Evolutionary conservation across 1,140 invertebrate genomes (phyloP), one percentile per base, ranked within the genome.

Genomic region (Samia ricini): DNA sequence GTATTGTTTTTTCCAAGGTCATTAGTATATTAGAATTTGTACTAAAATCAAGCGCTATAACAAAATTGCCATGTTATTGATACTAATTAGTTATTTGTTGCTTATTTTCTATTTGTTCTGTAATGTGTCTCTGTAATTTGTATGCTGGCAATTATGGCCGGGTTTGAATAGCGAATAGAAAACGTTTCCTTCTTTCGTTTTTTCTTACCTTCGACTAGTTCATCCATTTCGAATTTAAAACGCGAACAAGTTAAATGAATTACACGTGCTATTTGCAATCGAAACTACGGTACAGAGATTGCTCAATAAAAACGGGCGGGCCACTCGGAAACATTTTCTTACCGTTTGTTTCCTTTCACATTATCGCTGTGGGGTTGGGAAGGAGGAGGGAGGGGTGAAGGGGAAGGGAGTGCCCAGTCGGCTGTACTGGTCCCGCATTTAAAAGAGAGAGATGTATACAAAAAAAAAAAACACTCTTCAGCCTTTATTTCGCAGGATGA

Each of bases 401-500:
- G 84, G 85, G 85, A 77, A 81, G 83, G 83, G 79, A 74, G 81
- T 74, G 80, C 74, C 71, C 67, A 74, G 61, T 74, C 77, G 77
- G 70, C 76, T 79, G 87, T 83, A 88, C 87, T 83, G 79, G 83
- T 69, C 76, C 79, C 82, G 83, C 85, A 88, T 89, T 88, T 87
- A 83, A 88, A 89, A 89, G 81, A 81, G 84, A 89, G 81, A 81
- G 83, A 90, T 87, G 86, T 90, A n/a, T n/a, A n/a, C n/a, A n/a
- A n/a, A 90, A 90, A 89, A 90, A 90, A 85, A 42, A 42, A 42
- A 3, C 4, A 42, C 15, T 15, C 78, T 86, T 81, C 79, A 66
- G 78, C 76, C 75, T 90, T 90, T 88, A 88, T 90, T 88, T 87
- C 78, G 82, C 85, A 85, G 84, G 87, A 89, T 89, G 87, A 89